These are phyloP conservation scores for Aplysia californica DNA, from an alignment of 1,140 invertebrate genomes.

Conservation along the genomic window DNA sequence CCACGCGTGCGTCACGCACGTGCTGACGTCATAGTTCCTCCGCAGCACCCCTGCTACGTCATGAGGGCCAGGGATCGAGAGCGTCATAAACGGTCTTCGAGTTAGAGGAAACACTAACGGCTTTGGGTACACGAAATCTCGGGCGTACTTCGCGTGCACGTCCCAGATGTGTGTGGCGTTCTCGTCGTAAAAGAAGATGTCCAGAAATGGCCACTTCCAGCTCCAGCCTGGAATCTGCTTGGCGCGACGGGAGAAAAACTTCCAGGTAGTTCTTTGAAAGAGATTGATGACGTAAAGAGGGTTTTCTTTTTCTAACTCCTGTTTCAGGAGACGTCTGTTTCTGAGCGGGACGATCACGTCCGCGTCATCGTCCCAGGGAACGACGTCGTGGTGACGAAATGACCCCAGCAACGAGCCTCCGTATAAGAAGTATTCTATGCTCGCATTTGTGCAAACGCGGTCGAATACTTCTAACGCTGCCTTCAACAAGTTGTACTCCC, in stretches of 20 bases:
- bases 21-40: slow-evolving; percentile 10
- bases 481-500: too few species aligned
- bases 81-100: slow-evolving; percentile 31
- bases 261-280: slow-evolving; percentile 21
- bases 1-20: slow-evolving; percentile 23
- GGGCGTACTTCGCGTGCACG: neutral
- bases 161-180: slow-evolving; percentile 45
- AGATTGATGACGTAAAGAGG: slow-evolving; percentile 25
- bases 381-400: too few species aligned
- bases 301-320: neutral
- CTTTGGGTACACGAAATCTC: slow-evolving; percentile 24
- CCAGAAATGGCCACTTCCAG: slow-evolving; percentile 42
- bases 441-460: too few species aligned
- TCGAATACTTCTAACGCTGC: too few species aligned
- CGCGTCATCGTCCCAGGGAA: too few species aligned
- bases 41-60: slow-evolving; percentile 18
- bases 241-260: slow-evolving; percentile 30
- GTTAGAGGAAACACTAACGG: slow-evolving; percentile 33
- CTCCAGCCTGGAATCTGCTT: neutral
- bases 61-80: slow-evolving; percentile 31
- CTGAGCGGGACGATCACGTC: slow-evolving; percentile 33
- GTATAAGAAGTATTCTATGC: too few species aligned
- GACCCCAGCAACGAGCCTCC: too few species aligned
- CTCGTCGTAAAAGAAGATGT: slow-evolving; percentile 41
- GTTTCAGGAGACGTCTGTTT: neutral